Evolutionary conservation across 2,113 vertebrate genomes (phyloP), one percentile per base, ranked within the genome.

Genomic region (Burhinus oedicnemus): DNA sequence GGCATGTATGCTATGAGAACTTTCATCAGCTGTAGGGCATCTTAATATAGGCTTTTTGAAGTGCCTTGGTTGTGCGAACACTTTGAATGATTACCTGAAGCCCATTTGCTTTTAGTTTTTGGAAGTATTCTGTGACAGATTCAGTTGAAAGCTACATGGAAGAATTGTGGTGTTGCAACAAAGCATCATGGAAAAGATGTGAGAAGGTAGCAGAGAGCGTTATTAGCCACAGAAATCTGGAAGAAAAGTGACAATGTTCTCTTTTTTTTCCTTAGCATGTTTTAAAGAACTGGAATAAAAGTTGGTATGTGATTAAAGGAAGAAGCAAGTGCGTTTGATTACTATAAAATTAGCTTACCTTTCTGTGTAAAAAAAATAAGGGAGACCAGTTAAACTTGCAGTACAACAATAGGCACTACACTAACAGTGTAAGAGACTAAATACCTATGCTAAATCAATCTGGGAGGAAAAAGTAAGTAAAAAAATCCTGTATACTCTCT

Each of bases 401-500:
- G 6, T 76, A 40, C 4, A 21, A 17, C 7, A 32, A 8, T 44
- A 78, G 8, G n/a, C 21, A 20, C 12, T 51, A 11, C 14, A 15
- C 23, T 45, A 22, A 6, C 20, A 20, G 22, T 54, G 26, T 23
- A 36, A 38, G n/a, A 77, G 16, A 17, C 12, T 72, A 20, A 68
- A 27, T 78, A 54, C 12, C 40, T 66, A 2, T 30, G 34, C 34
- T 45, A 47, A 81, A 51, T 26, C 6, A 51, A 0, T 68, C 22
- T 51, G 8, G 38, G 55, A 90, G 17, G 15, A 14, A 15, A 64
- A 71, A 71, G 25, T 20, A 47, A 44, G 32, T 5, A 29, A 72
- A 75, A 5, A 3, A 0, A 13, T 0, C 6, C 4, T 12, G 8
- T 20, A 2, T 34, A 61, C 29, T 60, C 13, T 66, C 13, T 40